Conservation (phyloP, 2,113 vertebrate species). For the Promerops cafer region DNA sequence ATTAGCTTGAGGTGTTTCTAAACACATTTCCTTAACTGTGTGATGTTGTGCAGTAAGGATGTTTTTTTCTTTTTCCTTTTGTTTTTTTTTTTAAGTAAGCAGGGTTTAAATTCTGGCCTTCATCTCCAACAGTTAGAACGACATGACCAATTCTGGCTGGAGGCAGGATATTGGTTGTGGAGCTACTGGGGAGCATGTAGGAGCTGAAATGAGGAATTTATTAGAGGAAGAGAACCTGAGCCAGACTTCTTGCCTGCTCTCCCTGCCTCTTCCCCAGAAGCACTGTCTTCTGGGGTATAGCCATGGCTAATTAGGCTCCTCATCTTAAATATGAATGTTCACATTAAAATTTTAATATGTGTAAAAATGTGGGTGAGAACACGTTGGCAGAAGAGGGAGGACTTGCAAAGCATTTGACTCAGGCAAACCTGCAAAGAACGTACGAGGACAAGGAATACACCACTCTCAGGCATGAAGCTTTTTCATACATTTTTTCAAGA, state of each 20-base stretch:
- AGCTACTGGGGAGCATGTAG: not conserved
- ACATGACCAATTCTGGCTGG: not conserved
- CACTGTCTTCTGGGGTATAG: not conserved
- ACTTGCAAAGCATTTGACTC: not conserved
- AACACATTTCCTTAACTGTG: not conserved
- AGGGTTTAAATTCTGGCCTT: not conserved
- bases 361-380: not conserved
- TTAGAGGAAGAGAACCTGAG: not conserved
- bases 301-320: not conserved
- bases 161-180: not conserved
- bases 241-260: not conserved
- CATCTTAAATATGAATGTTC: not conserved
- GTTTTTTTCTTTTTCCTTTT: accelerated
- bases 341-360: not conserved
- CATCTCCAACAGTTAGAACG: not conserved
- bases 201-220: constrained; percentile 6
- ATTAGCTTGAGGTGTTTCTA: not conserved
- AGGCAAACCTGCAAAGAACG: constrained; percentile 3
- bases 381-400: not conserved
- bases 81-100: not conserved
- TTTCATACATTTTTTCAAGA: not conserved
- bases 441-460: not conserved
- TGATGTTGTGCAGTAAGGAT: not conserved
- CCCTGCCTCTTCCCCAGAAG: not conserved
- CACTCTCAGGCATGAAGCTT: not conserved